These are phyloP conservation scores for Koerneria pararmatus DNA, from an alignment of 2,888 invertebrate genomes.

Conservation along the genomic window DNA sequence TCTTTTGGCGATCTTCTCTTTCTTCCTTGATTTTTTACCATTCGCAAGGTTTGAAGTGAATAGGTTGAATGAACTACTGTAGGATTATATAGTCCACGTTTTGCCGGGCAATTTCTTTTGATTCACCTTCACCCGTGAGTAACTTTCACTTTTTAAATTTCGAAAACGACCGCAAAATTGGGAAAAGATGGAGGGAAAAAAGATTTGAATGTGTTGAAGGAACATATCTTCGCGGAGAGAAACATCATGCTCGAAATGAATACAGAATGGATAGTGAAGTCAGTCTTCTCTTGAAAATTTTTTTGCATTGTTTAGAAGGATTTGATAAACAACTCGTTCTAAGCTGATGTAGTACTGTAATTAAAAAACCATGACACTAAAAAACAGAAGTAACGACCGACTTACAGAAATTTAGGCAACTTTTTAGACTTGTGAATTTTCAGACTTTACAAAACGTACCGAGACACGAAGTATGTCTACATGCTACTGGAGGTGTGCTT, in stretches of 20 bases:
- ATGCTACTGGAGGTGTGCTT: constrained; percentile 90
- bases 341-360: background rate
- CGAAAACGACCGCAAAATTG: too few species aligned
- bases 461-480: constrained; percentile 85
- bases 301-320: background rate
- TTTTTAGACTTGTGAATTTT: constrained; percentile 31
- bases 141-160: too few species aligned
- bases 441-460: constrained; percentile 85
- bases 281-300: constrained; percentile 8
- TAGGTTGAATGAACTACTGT: too few species aligned
- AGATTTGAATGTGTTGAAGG: too few species aligned
- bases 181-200: too few species aligned
- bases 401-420: background rate
- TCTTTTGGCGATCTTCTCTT: too few species aligned
- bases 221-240: constrained; percentile 83
- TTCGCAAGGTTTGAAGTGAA: too few species aligned
- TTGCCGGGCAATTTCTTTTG: too few species aligned
- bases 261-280: constrained; percentile 78
- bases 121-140: too few species aligned
- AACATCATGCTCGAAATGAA: constrained; percentile 74
- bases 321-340: background rate
- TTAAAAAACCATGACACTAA: background rate
- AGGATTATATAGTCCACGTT: too few species aligned
- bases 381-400: background rate
- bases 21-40: too few species aligned